phyloP scores from a whole-genome alignment of 2,113 vertebrate genomes.

The Vidua macroura region DNA sequence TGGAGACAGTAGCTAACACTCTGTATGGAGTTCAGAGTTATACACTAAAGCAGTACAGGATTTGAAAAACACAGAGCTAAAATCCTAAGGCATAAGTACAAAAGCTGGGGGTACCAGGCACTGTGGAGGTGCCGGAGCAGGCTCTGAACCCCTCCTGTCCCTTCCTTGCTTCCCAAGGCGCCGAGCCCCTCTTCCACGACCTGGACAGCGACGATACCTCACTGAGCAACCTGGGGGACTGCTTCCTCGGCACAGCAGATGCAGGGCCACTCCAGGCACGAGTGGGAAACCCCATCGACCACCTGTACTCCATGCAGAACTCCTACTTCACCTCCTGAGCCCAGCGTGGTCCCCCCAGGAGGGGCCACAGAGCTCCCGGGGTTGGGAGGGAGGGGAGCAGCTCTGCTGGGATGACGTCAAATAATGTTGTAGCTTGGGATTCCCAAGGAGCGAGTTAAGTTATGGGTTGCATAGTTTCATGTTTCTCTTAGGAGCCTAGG shows the following conservation, averaged over 20 bases:
- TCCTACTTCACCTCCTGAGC: constrained; percentile 96
- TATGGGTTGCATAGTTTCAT: constrained; percentile 69
- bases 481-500: constrained; percentile 76
- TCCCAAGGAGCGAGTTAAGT: constrained; percentile 69
- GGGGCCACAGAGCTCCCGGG: neutral
- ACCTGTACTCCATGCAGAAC: constrained; percentile 98
- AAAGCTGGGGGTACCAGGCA: neutral
- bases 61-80: neutral
- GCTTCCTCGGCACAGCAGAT: constrained; percentile 81
- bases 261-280: constrained; percentile 77
- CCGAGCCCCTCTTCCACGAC: constrained; percentile 83
- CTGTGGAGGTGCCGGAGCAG: neutral
- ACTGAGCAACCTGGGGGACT: constrained; percentile 84
- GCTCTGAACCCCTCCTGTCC: neutral
- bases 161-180: constrained; percentile 74
- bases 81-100: neutral
- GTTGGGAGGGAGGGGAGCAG: constrained; percentile 25
- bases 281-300: constrained; percentile 92
- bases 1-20: neutral
- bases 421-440: constrained; percentile 64
- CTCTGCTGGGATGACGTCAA: constrained; percentile 43
- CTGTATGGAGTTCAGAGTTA: neutral
- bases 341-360: neutral
- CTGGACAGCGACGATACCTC: constrained; percentile 84
- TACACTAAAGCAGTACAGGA: no score